phyloP scores from a whole-genome alignment of 2,113 vertebrate species.

The Uria aalge region DNA sequence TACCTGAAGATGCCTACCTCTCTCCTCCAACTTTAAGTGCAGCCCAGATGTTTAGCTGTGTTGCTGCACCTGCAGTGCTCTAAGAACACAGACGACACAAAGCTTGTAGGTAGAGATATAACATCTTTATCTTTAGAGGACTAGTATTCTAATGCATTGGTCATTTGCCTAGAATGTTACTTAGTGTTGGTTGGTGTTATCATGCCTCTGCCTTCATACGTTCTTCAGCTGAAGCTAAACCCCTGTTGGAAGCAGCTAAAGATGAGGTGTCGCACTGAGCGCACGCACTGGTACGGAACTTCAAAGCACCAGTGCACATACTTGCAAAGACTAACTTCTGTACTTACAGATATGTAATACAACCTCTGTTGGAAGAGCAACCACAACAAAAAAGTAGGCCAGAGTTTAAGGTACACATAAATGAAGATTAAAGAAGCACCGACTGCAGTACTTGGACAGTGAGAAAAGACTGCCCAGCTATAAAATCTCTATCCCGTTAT shows the following conservation, averaged over 20 bases:
- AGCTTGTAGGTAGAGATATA: background rate
- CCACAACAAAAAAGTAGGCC: background rate
- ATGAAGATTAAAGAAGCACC: background rate
- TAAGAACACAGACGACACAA: background rate
- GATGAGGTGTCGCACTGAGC: background rate
- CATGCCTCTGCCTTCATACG: background rate
- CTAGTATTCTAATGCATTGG: background rate
- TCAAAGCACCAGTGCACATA: background rate
- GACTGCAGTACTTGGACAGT: background rate
- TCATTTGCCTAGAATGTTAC: background rate
- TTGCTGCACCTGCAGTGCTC: background rate
- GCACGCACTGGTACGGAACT: background rate
- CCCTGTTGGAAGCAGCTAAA: background rate
- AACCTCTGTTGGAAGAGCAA: background rate
- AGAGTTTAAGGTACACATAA: background rate
- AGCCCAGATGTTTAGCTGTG: background rate
- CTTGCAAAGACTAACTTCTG: background rate
- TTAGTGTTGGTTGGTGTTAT: background rate
- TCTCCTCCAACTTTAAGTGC: background rate
- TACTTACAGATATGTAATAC: background rate
- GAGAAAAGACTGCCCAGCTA: background rate
- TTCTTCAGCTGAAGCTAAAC: background rate
- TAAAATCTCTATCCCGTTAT: background rate
- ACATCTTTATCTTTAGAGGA: background rate
- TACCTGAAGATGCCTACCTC: accelerated